Evolutionary conservation across 2,113 vertebrate species (phyloP).

Genomic region (Mandrillus leucophaeus): DNA sequence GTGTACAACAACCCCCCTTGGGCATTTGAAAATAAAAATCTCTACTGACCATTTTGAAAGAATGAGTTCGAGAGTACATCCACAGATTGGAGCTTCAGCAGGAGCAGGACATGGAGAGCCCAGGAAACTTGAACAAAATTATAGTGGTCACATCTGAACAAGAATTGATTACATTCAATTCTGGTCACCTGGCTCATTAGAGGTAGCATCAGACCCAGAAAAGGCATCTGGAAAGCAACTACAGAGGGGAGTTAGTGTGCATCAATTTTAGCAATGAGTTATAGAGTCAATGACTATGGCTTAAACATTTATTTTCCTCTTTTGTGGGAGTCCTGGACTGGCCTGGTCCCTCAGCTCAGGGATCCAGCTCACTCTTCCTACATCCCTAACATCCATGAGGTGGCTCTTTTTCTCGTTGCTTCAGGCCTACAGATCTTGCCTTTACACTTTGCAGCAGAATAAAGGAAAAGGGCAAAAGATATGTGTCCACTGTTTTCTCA

Average conservation of each 20-base stretch:
- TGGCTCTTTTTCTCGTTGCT: background rate
- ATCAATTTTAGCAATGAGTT: background rate
- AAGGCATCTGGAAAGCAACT: background rate
- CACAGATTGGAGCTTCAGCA: background rate
- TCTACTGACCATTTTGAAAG: background rate
- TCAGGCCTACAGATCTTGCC: background rate
- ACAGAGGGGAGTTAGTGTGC: background rate
- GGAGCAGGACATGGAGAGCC: background rate
- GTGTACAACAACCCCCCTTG: background rate
- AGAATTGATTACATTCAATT: background rate
- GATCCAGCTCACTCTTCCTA: background rate
- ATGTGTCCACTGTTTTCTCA: background rate
- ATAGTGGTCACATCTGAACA: background rate
- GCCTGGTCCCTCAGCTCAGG: background rate
- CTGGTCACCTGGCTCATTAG: background rate
- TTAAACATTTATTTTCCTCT: background rate
- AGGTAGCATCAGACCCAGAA: background rate
- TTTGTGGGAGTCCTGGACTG: background rate
- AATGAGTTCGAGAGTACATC: background rate
- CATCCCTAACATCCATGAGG: background rate
- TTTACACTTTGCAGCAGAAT: background rate
- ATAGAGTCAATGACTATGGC: background rate
- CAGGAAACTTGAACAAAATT: background rate
- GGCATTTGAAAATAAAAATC: background rate
- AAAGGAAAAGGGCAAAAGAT: background rate